Conservation (phyloP, 2,797 vertebrate species). For the Rhodeus uyekii region DNA sequence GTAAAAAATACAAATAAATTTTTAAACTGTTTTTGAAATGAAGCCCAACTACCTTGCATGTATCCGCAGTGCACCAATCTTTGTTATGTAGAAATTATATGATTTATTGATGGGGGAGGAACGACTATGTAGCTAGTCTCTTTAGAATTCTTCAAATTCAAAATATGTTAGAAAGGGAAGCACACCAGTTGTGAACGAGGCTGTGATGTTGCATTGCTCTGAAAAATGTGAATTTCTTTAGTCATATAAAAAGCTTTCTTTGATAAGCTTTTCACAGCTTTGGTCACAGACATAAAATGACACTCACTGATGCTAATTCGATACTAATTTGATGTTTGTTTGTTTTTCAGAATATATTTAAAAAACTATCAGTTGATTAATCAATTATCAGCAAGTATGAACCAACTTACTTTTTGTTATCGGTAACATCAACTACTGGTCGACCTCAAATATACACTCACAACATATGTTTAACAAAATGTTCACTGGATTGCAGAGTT, state of each 20-base stretch:
- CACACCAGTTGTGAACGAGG: not conserved
- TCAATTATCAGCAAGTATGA: too few relatives aligned
- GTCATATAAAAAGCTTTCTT: not conserved
- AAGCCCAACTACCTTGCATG: not conserved
- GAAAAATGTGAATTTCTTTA: not conserved
- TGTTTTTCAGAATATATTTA: too few relatives aligned
- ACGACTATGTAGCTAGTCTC: not conserved
- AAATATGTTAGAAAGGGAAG: not conserved
- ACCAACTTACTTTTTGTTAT: too few relatives aligned
- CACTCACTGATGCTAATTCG: too few relatives aligned
- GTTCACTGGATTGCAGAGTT: too few relatives aligned
- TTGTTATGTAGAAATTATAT: not conserved
- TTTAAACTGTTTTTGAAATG: not conserved
- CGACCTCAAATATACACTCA: too few relatives aligned
- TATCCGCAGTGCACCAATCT: not conserved
- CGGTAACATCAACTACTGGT: too few relatives aligned
- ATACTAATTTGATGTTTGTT: too few relatives aligned
- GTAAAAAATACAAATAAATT: not conserved
- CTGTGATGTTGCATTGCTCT: not conserved
- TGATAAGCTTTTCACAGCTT: not conserved
- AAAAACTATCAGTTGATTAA: too few relatives aligned
- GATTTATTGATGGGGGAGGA: not conserved
- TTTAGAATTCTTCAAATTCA: not conserved
- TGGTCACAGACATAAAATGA: too few relatives aligned
- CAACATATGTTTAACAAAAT: too few relatives aligned